Base-by-base conservation (phyloP, 2,888 invertebrate genomes). In the Drosophila nr. perissopoda region DNA sequence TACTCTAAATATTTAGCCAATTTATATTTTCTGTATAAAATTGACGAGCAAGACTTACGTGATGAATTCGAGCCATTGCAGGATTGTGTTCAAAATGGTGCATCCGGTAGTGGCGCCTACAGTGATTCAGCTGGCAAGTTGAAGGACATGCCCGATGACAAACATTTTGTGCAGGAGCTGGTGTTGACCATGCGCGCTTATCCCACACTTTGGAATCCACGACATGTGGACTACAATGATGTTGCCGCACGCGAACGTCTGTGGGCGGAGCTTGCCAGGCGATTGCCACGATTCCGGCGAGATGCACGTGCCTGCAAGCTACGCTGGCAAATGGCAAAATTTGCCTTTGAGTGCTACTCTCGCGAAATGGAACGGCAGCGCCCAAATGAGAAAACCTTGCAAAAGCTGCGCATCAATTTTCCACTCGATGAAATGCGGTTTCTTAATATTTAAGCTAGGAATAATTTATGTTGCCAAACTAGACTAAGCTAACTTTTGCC, bases 271-370 rank as follows among this genome's bases (percentile, higher is more conserved):
- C 76, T 93, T 13, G 80, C 84, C 18, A 68, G 79, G 6, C 79
- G 90, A 10, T 58, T 92, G 29, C 75, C 88, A 36, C 82, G 86
- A 4, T 90, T 88, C 31, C 83, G 90, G 63, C 91, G 92, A 56
- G 84, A 91, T 59, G 80, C 90, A 0, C 78, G 79, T 5, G 63
- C 78, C 21, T 87, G 92, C 25, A 92, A 93, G 58, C 49, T 82
- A 11, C 92, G 92, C 33, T 92, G 92, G 92, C 91, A 91, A 63
- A 75, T 91, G 79, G 88, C 93, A 6, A 89, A 89, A 70, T 92
- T 86, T 25, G 90, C 91, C n/a, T 92, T 90, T 58, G 81, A 88
- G 52, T 91, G 92, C 56, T 87, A 84, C 8, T 69, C 81, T 36
- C 89, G 90, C 3, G 92, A 92, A 48, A 42, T 89, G 61, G 75